phyloP scores from a whole-genome alignment of 1,140 invertebrate species.

The Drosophila tsacasi region DNA sequence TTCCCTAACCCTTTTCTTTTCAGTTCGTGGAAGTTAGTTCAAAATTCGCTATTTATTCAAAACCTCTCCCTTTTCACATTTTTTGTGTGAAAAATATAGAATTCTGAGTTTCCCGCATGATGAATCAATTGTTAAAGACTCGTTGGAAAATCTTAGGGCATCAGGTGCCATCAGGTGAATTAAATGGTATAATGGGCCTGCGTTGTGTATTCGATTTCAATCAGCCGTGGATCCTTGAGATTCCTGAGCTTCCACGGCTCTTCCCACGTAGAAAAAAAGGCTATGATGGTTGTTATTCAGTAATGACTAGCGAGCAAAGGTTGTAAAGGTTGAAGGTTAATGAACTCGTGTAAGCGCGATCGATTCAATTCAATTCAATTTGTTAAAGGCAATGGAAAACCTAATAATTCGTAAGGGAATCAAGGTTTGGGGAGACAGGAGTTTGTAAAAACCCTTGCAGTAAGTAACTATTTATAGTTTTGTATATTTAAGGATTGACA shows the following conservation, averaged over 20 bases:
- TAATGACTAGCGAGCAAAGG: constrained; percentile 30
- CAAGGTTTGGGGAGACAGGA: not conserved
- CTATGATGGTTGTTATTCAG: constrained; percentile 33
- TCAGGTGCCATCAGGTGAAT: constrained; percentile 68
- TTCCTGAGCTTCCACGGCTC: constrained; percentile 51
- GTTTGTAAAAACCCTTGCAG: no score
- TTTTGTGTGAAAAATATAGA: constrained; percentile 49
- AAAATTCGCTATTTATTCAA: constrained; percentile 68
- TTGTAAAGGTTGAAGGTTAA: constrained; percentile 63
- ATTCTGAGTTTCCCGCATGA: constrained; percentile 64
- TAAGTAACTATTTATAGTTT: no score
- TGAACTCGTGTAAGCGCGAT: constrained; percentile 46
- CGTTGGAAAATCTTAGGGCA: constrained; percentile 52
- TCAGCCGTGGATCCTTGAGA: constrained; percentile 73
- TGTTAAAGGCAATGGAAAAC: not conserved
- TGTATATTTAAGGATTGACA: no score
- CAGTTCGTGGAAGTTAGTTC: constrained; percentile 76
- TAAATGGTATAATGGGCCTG: constrained; percentile 48
- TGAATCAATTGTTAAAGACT: constrained; percentile 60
- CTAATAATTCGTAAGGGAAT: not conserved
- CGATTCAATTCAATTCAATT: constrained; percentile 14
- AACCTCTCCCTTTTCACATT: constrained; percentile 23
- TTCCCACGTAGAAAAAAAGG: constrained; percentile 60
- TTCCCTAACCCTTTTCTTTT: constrained; percentile 41
- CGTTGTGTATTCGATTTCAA: constrained; percentile 67